phyloP scores from a whole-genome alignment of 2,113 vertebrate genomes.

The Embiotoca jacksoni region DNA sequence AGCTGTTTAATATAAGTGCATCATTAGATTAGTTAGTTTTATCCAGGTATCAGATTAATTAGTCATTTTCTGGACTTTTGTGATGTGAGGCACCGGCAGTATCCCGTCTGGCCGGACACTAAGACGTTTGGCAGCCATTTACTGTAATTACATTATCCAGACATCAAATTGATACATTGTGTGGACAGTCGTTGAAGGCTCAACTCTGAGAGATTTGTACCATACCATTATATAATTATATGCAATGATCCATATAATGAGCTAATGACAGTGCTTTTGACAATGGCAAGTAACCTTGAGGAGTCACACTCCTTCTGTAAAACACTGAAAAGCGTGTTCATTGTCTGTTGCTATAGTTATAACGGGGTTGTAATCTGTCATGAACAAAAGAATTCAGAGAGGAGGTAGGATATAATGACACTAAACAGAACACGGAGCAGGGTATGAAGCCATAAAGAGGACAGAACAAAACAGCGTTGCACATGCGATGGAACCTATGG shows the following conservation, averaged over 20 bases:
- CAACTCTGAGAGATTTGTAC: conserved; percentile 32
- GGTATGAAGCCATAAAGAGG: too few relatives aligned
- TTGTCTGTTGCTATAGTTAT: neutral
- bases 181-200: conserved; percentile 33
- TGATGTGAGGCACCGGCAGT: conserved; percentile 32
- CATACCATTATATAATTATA: conserved; percentile 55
- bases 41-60: conserved; percentile 38
- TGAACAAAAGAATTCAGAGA: neutral
- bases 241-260: conserved; percentile 45
- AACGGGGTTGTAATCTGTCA: neutral
- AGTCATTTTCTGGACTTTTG: conserved; percentile 53
- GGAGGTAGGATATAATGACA: too few relatives aligned
- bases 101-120: conserved; percentile 28
- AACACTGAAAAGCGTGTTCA: neutral
- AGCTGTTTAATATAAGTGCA: conserved; percentile 35
- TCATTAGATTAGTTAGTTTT: conserved; percentile 30
- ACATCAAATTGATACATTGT: conserved; percentile 54
- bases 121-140: conserved; percentile 51
- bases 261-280: conserved; percentile 33
- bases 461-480: too few relatives aligned
- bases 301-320: neutral
- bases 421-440: too few relatives aligned
- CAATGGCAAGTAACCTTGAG: neutral
- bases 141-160: conserved; percentile 67
- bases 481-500: too few relatives aligned